Evolutionary conservation across 1,140 invertebrate genomes (phyloP).

Genomic region (Ericerus pela): DNA sequence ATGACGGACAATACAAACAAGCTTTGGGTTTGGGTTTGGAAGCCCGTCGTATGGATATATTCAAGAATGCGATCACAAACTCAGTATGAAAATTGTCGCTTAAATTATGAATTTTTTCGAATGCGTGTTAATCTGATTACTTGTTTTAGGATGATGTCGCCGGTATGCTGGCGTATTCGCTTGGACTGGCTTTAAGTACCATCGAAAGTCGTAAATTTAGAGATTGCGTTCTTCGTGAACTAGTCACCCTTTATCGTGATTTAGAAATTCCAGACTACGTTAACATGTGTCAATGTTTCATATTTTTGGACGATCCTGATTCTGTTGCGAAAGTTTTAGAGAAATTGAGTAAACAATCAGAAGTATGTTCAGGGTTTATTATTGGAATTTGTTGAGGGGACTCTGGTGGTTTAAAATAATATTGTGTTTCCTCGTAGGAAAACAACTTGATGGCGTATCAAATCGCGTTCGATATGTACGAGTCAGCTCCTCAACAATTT

Average conservation of each 20-base stretch:
- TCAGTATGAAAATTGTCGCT: constrained; percentile 39
- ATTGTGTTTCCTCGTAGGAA: constrained; percentile 33
- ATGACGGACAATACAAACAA: constrained; percentile 85
- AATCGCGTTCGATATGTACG: constrained; percentile 97
- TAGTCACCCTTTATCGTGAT: constrained; percentile 80
- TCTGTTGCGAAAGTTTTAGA: constrained; percentile 83
- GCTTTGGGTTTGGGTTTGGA: constrained; percentile 87
- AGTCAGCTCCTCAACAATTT: constrained; percentile 97
- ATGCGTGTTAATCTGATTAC: constrained; percentile 3
- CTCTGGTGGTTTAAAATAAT: constrained; percentile 3
- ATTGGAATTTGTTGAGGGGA: background rate
- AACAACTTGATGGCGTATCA: constrained; percentile 87
- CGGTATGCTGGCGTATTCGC: constrained; percentile 85
- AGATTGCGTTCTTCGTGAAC: constrained; percentile 67
- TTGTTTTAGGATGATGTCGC: constrained; percentile 59
- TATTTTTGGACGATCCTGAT: constrained; percentile 85
- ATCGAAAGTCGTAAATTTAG: constrained; percentile 87
- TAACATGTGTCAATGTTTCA: constrained; percentile 91
- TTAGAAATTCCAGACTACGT: constrained; percentile 83
- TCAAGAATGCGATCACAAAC: constrained; percentile 76
- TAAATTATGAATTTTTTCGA: constrained; percentile 9
- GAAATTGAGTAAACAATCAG: constrained; percentile 62
- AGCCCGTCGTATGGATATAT: constrained; percentile 90
- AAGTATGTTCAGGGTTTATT: constrained; percentile 40
- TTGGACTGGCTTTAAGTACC: constrained; percentile 88